Conservation (phyloP, 2,797 vertebrate genomes). For the Rhinophrynus dorsalis region DNA sequence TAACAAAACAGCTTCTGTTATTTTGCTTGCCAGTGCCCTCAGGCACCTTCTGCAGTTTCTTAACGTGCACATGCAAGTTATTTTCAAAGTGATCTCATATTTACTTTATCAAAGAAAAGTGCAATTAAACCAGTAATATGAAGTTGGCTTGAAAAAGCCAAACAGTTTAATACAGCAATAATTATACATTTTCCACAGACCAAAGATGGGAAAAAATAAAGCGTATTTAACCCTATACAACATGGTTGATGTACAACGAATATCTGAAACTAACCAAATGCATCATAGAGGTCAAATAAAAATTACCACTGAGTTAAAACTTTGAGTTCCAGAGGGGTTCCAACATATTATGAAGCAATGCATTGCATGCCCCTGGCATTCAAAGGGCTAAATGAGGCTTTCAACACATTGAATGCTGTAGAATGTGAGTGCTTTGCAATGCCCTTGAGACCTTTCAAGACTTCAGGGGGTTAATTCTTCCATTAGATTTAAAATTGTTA, state of each 20-base stretch:
- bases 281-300: no score
- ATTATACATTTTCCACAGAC: neutral
- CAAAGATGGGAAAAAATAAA: neutral
- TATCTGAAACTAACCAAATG: no score
- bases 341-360: no score
- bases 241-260: neutral
- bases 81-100: slow-evolving; percentile 40
- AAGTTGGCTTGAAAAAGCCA: neutral
- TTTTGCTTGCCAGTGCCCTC: slow-evolving; percentile 6
- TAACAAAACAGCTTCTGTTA: slow-evolving; percentile 12
- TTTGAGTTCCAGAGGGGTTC: no score
- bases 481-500: no score
- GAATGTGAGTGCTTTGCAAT: no score
- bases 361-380: no score
- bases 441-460: no score
- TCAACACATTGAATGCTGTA: no score
- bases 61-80: slow-evolving; percentile 28
- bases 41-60: slow-evolving; percentile 34
- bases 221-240: neutral
- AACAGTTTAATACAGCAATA: neutral
- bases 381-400: no score
- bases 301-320: no score
- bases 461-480: no score
- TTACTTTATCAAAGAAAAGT: slow-evolving; percentile 43
- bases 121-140: slow-evolving; percentile 27